Conservation (phyloP, 2,888 invertebrate species). For the Drosophila mercatorum region DNA sequence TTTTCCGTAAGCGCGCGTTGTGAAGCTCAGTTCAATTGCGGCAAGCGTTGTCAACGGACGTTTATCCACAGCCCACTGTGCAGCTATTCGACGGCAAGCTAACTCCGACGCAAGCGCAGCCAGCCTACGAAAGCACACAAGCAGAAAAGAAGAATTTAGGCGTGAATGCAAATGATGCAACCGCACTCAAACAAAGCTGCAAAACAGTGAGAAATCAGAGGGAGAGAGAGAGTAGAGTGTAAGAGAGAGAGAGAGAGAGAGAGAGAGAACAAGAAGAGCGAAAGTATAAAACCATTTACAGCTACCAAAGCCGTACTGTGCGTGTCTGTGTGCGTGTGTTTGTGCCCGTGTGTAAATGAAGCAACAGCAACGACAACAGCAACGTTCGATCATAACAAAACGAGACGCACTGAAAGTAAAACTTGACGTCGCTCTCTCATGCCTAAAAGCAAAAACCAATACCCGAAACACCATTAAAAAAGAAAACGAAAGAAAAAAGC, state of each 20-base stretch:
- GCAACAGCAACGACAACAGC: slow-evolving; percentile 11
- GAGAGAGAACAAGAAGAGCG: background rate
- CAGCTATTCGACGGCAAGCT: slow-evolving; percentile 28
- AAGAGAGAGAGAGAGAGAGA: background rate
- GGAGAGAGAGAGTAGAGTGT: background rate
- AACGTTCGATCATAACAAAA: slow-evolving; percentile 26
- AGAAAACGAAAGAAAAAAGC: background rate
- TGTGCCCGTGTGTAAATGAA: slow-evolving; percentile 14
- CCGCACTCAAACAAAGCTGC: background rate
- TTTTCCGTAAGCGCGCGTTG: slow-evolving; percentile 71
- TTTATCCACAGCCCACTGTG: slow-evolving; percentile 31
- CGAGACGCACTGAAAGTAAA: slow-evolving; percentile 43
- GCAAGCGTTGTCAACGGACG: slow-evolving; percentile 75
- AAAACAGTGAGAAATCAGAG: slow-evolving; percentile 13
- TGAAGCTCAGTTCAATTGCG: slow-evolving; percentile 81
- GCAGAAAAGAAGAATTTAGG: background rate
- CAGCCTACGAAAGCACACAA: slow-evolving; percentile 1
- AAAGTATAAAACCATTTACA: slow-evolving; percentile 5
- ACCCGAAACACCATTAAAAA: slow-evolving; percentile 38
- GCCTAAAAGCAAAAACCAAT: slow-evolving; percentile 45
- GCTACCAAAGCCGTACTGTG: background rate
- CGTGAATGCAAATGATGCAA: slow-evolving; percentile 32
- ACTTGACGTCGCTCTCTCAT: slow-evolving; percentile 27
- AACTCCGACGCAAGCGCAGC: slow-evolving; percentile 37
- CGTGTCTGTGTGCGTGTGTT: slow-evolving; percentile 1